Conservation (phyloP, 2,888 invertebrate species). For the Artemia sinica region DNA sequence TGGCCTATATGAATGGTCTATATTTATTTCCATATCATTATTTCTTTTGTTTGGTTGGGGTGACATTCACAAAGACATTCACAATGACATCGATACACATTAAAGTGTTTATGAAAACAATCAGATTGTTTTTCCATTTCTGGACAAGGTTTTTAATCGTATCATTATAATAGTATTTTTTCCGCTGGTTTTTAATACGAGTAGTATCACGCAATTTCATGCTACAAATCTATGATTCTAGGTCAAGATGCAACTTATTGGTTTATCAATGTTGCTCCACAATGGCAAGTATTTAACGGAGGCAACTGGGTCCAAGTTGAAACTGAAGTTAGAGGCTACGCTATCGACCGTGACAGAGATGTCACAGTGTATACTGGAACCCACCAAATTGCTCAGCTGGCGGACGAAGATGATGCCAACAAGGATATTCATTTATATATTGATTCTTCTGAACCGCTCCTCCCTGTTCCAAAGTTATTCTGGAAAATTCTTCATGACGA, state of each 20-base stretch:
- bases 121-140: too few relatives aligned
- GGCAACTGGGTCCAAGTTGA: slow-evolving; percentile 37
- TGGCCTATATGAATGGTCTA: too few relatives aligned
- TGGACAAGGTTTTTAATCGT: too few relatives aligned
- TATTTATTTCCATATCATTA: too few relatives aligned
- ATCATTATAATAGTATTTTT: too few relatives aligned
- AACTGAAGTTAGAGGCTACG: slow-evolving; percentile 14
- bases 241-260: slow-evolving; percentile 44
- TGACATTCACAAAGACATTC: too few relatives aligned
- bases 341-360: slow-evolving; percentile 14
- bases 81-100: too few relatives aligned
- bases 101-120: too few relatives aligned
- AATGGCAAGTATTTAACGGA: slow-evolving; percentile 46
- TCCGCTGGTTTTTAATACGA: too few relatives aligned
- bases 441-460: slow-evolving; percentile 32
- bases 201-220: too few relatives aligned
- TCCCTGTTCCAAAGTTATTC: slow-evolving; percentile 40
- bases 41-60: too few relatives aligned
- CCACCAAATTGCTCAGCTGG: slow-evolving; percentile 41
- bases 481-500: slow-evolving; percentile 44
- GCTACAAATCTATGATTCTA: not conserved
- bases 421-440: slow-evolving; percentile 34
- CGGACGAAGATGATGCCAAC: slow-evolving; percentile 30
- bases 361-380: slow-evolving; percentile 39
- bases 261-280: slow-evolving; percentile 46